A percentile compares a stretch with the other conserved stretches of the same genome.
These are phyloP conservation scores for Turritopsis dohrnii DNA, from an alignment of 30 jellyfish, hydroid and myxozoan species.

Conservation along the genomic window DNA sequence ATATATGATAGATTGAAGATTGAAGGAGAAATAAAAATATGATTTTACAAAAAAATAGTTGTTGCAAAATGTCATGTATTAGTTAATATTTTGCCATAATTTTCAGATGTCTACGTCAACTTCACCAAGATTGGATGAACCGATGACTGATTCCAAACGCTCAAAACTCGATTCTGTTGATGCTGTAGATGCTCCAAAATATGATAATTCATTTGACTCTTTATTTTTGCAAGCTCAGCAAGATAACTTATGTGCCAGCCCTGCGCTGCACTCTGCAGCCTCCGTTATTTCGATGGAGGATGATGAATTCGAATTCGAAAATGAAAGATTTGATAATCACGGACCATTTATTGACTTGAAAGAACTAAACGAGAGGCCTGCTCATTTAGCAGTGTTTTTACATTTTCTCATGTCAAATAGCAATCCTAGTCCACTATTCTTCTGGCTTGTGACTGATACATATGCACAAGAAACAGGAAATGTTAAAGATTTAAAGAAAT, in stretches of 20 bases:
- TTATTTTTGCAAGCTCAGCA: constrained; percentile 30
- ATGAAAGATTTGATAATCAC: constrained; percentile 87
- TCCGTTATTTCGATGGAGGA: constrained; percentile 96
- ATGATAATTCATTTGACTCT: constrained; percentile 33
- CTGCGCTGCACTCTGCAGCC: constrained; percentile 69
- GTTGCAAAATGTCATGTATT: background rate
- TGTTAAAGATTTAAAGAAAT: constrained; percentile 76
- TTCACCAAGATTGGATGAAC: constrained; percentile 22
- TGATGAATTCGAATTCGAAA: constrained; percentile 83
- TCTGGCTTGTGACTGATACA: constrained; percentile 97
- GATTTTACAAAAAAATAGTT: background rate
- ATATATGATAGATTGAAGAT: no score
- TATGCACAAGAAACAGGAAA: constrained; percentile 93
- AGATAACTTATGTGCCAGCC: constrained; percentile 17
- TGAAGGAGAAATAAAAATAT: background rate
- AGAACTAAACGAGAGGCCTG: constrained; percentile 68
- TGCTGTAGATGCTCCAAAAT: constrained; percentile 7
- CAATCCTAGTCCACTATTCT: constrained; percentile 93
- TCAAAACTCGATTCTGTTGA: constrained; percentile 21
- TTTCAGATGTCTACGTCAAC: constrained; percentile 25
- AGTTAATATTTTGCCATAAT: background rate
- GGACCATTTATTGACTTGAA: constrained; percentile 94
- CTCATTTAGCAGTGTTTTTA: constrained; percentile 91
- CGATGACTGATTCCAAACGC: background rate
- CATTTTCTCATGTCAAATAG: constrained; percentile 94